These are phyloP conservation scores for Carassius gibelio DNA, from an alignment of 2,113 vertebrate genomes.

Conservation along the genomic window DNA sequence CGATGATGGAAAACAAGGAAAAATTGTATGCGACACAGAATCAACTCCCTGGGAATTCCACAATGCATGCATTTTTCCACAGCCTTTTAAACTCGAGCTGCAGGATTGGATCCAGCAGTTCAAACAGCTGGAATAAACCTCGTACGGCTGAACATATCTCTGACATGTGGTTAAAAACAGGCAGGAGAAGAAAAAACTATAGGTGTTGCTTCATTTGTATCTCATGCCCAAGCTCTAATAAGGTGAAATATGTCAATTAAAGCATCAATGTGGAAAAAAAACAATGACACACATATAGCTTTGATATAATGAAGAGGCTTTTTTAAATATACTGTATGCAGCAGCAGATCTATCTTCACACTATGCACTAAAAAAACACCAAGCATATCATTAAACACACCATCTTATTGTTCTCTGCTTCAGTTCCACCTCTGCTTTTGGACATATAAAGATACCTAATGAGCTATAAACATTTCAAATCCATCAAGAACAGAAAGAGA, in stretches of 20 bases:
- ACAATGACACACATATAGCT: not conserved
- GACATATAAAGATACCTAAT: slow-evolving; percentile 20
- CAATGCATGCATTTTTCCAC: not conserved
- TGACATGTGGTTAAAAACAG: not conserved
- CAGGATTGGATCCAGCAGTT: slow-evolving; percentile 25
- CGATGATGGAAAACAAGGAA: not conserved
- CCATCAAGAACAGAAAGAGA: not conserved
- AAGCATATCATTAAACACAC: not conserved
- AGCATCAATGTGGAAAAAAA: slow-evolving; percentile 18
- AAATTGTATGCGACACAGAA: slow-evolving; percentile 13
- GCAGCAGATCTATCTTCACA: not conserved
- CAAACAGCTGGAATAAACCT: not conserved
- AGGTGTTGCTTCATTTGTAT: not conserved
- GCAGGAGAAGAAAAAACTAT: not conserved
- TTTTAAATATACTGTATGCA: not conserved
- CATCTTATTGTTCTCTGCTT: no score
- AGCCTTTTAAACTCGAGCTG: slow-evolving; percentile 13
- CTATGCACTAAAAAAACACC: not conserved
- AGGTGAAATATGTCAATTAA: slow-evolving; percentile 21
- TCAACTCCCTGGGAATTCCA: slow-evolving; percentile 29
- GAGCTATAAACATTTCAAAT: not conserved
- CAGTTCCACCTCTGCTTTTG: not conserved
- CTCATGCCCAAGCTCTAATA: slow-evolving; percentile 32
- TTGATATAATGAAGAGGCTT: slow-evolving; percentile 26
- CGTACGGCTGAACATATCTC: not conserved